A percentile compares a stretch with the other conserved stretches of the same genome.
These are phyloP conservation scores for Enteromius mattozi DNA, from an alignment of 2,797 vertebrate species.

Conservation along the genomic window DNA sequence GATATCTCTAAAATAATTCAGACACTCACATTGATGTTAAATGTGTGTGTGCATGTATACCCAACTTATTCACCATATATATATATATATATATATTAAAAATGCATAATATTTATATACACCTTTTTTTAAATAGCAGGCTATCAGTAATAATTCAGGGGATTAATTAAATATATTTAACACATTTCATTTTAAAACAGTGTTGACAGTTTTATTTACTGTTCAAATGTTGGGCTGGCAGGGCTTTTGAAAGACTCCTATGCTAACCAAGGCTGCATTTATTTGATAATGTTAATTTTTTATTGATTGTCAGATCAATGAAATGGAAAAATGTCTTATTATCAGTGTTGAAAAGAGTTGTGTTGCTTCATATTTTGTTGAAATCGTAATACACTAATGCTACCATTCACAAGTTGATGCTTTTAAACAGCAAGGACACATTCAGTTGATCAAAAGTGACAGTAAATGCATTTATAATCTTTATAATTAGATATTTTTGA, in stretches of 20 bases:
- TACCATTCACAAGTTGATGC: background rate
- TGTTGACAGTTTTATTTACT: background rate
- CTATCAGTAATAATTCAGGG: background rate
- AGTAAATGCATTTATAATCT: background rate
- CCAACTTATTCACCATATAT: background rate
- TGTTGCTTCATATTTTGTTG: background rate
- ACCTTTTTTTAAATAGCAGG: background rate
- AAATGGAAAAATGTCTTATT: background rate
- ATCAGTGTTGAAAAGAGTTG: background rate
- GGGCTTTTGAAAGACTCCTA: background rate
- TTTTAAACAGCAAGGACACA: background rate
- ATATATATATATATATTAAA: background rate
- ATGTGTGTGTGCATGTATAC: constrained; percentile 14
- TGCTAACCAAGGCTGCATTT: background rate
- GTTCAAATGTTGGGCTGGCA: background rate
- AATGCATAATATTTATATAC: no score
- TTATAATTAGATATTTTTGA: background rate
- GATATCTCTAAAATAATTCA: constrained; percentile 37
- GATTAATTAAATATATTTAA: background rate
- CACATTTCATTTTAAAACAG: background rate
- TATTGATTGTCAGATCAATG: background rate
- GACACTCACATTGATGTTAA: constrained; percentile 1
- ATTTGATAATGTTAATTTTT: background rate
- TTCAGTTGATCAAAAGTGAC: background rate
- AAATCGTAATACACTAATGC: background rate